These are phyloP conservation scores for Chesias legatella DNA, from an alignment of 2,888 invertebrate species.

Conservation along the genomic window DNA sequence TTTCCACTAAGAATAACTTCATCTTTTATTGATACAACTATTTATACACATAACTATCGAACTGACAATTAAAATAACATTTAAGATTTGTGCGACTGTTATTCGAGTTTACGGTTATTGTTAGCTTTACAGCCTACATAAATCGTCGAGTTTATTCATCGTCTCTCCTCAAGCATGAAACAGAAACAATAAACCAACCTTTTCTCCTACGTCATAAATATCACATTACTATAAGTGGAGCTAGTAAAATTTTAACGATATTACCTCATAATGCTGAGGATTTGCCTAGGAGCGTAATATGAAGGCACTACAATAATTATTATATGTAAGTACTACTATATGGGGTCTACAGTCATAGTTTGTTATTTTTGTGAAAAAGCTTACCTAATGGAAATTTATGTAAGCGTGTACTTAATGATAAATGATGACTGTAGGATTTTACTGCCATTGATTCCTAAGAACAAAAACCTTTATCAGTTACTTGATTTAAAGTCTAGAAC, in stretches of 20 bases:
- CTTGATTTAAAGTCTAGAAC: no score
- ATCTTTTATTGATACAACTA: neutral
- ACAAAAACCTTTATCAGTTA: no score
- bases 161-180: slow-evolving; percentile 59
- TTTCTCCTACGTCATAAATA: slow-evolving; percentile 66
- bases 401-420: no score
- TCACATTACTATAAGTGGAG: slow-evolving; percentile 67
- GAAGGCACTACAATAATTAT: slow-evolving; percentile 22
- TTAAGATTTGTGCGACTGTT: slow-evolving; percentile 47
- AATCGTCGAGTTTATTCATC: slow-evolving; percentile 64
- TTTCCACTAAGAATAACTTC: no score
- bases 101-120: slow-evolving; percentile 45
- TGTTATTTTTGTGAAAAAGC: no score
- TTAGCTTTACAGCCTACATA: slow-evolving; percentile 58
- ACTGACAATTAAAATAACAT: slow-evolving; percentile 34
- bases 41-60: slow-evolving; percentile 7
- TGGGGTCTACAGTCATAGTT: no score
- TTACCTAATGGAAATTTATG: no score
- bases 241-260: slow-evolving; percentile 66
- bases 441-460: no score
- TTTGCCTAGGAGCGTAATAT: slow-evolving; percentile 35
- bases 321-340: slow-evolving; percentile 6
- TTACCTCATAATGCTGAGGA: slow-evolving; percentile 43
- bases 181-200: slow-evolving; percentile 68
- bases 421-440: no score